Evolutionary conservation across 2,888 invertebrate species (phyloP).

Genomic region (Vanessa cardui): DNA sequence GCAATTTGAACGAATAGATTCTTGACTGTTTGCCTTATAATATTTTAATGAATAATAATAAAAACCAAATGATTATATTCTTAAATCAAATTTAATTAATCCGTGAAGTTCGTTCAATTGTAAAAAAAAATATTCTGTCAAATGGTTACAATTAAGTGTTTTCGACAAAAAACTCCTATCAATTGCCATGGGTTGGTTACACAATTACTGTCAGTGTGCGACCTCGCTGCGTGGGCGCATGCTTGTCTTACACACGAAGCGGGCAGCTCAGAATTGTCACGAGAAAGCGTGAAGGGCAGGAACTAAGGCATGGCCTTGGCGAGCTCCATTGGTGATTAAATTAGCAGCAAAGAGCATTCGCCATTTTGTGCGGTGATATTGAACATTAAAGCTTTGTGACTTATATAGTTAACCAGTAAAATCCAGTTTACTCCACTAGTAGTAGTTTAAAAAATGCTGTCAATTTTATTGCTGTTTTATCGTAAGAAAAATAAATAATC

Average conservation of each 20-base stretch:
- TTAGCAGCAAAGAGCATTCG: conserved; percentile 14
- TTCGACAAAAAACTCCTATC: not conserved
- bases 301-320: conserved; percentile 42
- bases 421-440: no score
- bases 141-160: not conserved
- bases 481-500: no score
- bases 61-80: no score
- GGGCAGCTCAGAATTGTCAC: conserved; percentile 41
- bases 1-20: no score
- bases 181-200: conserved; percentile 3
- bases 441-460: no score
- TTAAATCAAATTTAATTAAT: no score
- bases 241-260: conserved; percentile 28
- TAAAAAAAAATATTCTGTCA: not conserved
- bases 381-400: not conserved
- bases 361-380: not conserved
- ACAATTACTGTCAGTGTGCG: conserved; percentile 15
- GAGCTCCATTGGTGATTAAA: conserved; percentile 26
- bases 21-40: no score
- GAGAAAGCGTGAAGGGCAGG: conserved; percentile 72
- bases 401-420: no score
- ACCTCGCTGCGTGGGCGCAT: conserved; percentile 35
- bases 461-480: no score
- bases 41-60: no score
- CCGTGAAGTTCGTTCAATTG: not conserved